Percentiles rank a stretch among this genome's conserved stretches.
phyloP scores from a whole-genome alignment of 2,888 invertebrate genomes.

The Hypomecis atomaria region DNA sequence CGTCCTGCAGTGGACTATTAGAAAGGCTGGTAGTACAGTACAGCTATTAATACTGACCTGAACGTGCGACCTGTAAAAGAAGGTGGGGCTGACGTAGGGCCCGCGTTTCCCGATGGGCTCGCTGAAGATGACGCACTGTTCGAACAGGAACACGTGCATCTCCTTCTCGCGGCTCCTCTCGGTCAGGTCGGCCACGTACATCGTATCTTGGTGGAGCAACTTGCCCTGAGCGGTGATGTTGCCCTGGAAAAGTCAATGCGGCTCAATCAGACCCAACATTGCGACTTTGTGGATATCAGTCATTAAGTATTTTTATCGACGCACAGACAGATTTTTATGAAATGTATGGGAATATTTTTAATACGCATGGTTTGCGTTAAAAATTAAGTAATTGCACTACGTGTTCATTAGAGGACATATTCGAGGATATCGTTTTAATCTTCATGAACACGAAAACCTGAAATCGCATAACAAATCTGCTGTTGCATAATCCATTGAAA shows the following conservation, averaged over 20 bases:
- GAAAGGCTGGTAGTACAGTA: no score
- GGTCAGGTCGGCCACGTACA: conserved; percentile 88
- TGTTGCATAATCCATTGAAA: no score
- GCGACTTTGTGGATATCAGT: not conserved
- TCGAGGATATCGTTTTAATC: no score
- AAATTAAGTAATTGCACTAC: no score
- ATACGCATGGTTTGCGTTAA: no score
- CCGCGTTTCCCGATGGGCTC: conserved; percentile 96
- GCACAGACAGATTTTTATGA: not conserved
- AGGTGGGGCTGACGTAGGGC: conserved; percentile 96
- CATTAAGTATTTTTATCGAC: not conserved
- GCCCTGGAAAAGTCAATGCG: conserved; percentile 86
- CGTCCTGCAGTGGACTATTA: no score
- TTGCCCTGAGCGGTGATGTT: conserved; percentile 99
- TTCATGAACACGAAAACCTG: no score
- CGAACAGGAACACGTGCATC: conserved; percentile 98
- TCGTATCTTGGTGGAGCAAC: conserved; percentile 93
- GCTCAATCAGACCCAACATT: not conserved
- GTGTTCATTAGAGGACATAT: no score
- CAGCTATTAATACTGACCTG: conserved; percentile 87
- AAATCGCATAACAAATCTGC: no score
- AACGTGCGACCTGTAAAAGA: conserved; percentile 97
- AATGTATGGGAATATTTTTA: no score
- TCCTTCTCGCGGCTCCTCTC: conserved; percentile 85
- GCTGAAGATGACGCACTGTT: conserved; percentile 98